These are phyloP conservation scores for Sarcophilus harrisii DNA, from an alignment of 2,797 vertebrate genomes.

Conservation along the genomic window DNA sequence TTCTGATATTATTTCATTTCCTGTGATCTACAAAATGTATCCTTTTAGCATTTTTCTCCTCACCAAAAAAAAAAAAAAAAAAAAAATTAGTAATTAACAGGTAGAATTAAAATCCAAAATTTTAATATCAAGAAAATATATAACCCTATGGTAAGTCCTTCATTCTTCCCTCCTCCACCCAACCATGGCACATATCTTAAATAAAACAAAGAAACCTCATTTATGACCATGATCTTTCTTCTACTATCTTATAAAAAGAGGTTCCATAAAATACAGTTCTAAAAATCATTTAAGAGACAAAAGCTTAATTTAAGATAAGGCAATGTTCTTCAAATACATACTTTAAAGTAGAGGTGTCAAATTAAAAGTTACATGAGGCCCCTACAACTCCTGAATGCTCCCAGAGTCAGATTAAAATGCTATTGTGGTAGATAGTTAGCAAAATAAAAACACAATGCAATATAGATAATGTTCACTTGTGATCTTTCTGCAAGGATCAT, in stretches of 20 bases:
- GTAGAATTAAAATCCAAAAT: conserved; percentile 46
- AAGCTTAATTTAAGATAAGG: conserved; percentile 8
- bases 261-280: background rate
- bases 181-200: conserved; percentile 35
- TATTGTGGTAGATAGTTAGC: background rate
- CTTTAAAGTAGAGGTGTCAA: background rate
- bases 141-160: conserved; percentile 31
- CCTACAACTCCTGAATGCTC: background rate
- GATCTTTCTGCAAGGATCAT: background rate
- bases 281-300: conserved; percentile 2
- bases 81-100: conserved; percentile 43
- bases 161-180: conserved; percentile 30
- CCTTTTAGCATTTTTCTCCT: conserved; percentile 49
- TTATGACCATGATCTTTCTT: conserved; percentile 24
- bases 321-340: conserved; percentile 21
- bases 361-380: background rate
- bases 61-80: conserved; percentile 24
- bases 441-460: background rate
- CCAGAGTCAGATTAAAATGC: background rate
- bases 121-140: conserved; percentile 49
- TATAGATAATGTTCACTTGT: background rate
- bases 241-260: conserved; percentile 25
- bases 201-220: conserved; percentile 15
- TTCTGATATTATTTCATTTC: conserved; percentile 67
- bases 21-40: conserved; percentile 61